phyloP scores from a whole-genome alignment of 2,797 vertebrate genomes.

The Schizopygopsis pylzovi region DNA sequence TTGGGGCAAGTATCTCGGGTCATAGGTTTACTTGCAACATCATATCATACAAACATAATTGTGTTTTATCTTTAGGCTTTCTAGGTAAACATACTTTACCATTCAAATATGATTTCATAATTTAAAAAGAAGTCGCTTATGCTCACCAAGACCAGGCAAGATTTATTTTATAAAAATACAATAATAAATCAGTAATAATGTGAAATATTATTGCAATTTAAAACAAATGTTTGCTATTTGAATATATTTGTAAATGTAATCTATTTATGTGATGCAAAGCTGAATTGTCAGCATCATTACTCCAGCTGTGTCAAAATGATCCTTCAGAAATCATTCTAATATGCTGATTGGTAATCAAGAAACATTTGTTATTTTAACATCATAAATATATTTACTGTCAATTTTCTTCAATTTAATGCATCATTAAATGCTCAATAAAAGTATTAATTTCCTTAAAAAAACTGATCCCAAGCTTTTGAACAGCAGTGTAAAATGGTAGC shows the following conservation, averaged over 20 bases:
- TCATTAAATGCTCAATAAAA: neutral
- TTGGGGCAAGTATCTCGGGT: neutral
- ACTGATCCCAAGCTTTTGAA: neutral
- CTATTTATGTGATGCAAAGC: neutral
- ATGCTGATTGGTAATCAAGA: neutral
- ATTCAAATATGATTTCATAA: neutral
- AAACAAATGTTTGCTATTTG: neutral
- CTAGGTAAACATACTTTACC: neutral
- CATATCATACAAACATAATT: neutral
- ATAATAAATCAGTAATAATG: neutral
- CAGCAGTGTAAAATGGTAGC: neutral
- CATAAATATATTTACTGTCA: neutral
- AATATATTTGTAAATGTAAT: neutral
- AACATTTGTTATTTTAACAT: neutral
- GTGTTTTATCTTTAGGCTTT: neutral
- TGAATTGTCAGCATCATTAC: neutral
- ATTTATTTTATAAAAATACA: neutral
- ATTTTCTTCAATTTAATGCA: neutral
- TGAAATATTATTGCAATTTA: neutral
- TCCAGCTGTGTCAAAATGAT: neutral
- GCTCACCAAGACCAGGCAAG: neutral
- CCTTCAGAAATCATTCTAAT: neutral
- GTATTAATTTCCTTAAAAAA: neutral
- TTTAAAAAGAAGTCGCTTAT: neutral
- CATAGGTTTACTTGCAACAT: neutral